These are phyloP conservation scores for Sialia sialis DNA, from an alignment of 2,113 vertebrate species.

Conservation along the genomic window DNA sequence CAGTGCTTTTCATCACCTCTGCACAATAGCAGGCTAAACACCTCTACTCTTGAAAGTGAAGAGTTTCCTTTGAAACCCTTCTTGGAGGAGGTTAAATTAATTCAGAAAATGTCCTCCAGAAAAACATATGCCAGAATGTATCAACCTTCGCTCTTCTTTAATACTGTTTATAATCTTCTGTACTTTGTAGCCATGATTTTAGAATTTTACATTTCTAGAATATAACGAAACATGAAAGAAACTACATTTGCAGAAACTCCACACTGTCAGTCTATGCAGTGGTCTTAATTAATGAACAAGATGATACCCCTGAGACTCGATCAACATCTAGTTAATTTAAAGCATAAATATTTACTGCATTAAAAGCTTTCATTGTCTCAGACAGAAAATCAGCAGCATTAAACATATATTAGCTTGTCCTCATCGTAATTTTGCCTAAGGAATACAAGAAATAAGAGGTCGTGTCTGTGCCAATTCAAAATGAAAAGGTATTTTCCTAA, in stretches of 20 bases:
- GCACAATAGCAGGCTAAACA: background rate
- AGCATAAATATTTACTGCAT: background rate
- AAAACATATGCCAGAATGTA: background rate
- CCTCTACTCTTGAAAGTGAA: background rate
- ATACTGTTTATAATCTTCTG: background rate
- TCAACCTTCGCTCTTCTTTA: background rate
- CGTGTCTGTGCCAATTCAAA: background rate
- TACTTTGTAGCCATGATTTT: background rate
- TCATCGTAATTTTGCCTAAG: background rate
- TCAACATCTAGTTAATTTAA: background rate
- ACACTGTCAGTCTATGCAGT: background rate
- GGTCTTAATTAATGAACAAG: background rate
- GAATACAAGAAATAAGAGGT: background rate
- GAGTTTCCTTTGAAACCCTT: background rate
- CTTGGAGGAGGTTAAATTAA: background rate
- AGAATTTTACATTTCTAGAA: background rate
- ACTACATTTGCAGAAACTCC: background rate
- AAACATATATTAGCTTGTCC: background rate
- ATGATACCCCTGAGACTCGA: background rate
- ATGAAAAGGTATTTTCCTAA: background rate
- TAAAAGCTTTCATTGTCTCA: background rate
- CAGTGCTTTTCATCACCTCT: background rate
- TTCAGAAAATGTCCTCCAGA: background rate
- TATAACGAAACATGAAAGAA: background rate
- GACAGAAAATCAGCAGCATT: background rate